These are phyloP conservation scores for Chelon labrosus DNA, from an alignment of 2,797 vertebrate genomes.

Conservation along the genomic window DNA sequence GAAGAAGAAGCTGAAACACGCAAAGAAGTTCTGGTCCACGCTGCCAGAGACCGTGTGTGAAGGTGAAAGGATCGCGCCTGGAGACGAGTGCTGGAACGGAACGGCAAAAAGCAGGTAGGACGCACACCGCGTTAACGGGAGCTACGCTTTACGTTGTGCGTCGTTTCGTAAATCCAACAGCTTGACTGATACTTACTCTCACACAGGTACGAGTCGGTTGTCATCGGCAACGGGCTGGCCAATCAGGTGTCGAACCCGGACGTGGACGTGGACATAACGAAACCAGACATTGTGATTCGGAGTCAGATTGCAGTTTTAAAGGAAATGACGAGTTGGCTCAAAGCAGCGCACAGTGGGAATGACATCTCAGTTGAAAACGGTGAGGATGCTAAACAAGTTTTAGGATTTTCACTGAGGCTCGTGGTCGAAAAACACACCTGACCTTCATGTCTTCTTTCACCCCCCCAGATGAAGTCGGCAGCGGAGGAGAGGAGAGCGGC, in stretches of 20 bases:
- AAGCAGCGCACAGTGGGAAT: conserved; percentile 92
- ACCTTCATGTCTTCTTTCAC: neutral
- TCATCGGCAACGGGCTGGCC: conserved; percentile 94
- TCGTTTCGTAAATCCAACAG: neutral
- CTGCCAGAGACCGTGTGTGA: conserved; percentile 92
- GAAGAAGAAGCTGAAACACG: conserved; percentile 96
- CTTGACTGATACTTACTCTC: neutral
- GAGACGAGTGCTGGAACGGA: conserved; percentile 97
- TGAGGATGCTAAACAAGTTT: conserved; percentile 68
- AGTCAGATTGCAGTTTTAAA: conserved; percentile 92
- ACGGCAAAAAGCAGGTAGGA: conserved; percentile 94
- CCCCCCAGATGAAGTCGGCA: conserved; percentile 81
- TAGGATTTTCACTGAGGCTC: rapidly evolving
- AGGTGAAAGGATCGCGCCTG: conserved; percentile 88
- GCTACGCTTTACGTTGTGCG: neutral
- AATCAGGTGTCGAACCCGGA: conserved; percentile 97
- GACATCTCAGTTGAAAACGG: conserved; percentile 90
- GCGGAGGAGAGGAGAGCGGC: conserved; percentile 92
- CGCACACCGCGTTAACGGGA: rapidly evolving
- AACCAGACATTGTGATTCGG: conserved; percentile 92
- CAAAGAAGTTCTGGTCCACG: conserved; percentile 98
- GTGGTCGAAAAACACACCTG: neutral
- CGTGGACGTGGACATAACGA: conserved; percentile 95
- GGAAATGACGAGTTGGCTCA: conserved; percentile 94
- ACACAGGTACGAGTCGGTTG: conserved; percentile 91